phyloP scores from a whole-genome alignment of 2,113 vertebrate species.

The Pleuronectes platessa region DNA sequence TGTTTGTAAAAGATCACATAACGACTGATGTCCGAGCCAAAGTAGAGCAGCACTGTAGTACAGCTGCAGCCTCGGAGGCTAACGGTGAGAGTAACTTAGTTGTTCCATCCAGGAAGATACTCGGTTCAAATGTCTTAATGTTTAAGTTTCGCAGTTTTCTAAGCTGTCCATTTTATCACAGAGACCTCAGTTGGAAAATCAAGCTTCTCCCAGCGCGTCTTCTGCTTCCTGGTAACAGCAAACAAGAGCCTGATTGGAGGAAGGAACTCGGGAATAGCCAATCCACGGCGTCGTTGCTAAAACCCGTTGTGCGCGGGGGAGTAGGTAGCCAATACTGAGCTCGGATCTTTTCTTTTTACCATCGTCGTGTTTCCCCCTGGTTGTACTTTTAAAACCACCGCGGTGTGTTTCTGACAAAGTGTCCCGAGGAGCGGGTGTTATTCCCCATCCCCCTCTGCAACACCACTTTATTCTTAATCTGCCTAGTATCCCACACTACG shows the following conservation, averaged over 20 bases:
- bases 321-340: not conserved
- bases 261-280: conserved; percentile 20
- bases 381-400: not conserved
- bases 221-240: conserved; percentile 70
- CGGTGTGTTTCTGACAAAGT: not conserved
- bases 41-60: not conserved
- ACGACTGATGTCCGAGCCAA: not conserved
- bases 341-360: no score
- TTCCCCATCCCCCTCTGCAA: not conserved
- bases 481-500: no score
- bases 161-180: not conserved
- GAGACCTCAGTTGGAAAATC: not conserved
- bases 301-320: not conserved
- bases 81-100: no score
- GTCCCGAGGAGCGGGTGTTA: not conserved
- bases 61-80: no score
- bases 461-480: no score
- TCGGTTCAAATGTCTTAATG: no score
- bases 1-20: not conserved
- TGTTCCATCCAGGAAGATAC: no score
- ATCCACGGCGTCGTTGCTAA: conserved; percentile 51
- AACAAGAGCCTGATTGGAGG: conserved; percentile 48
- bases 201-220: not conserved
- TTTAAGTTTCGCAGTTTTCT: no score
- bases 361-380: not conserved